phyloP scores from a whole-genome alignment of 2,113 vertebrate species.

The Pampusana beccarii region DNA sequence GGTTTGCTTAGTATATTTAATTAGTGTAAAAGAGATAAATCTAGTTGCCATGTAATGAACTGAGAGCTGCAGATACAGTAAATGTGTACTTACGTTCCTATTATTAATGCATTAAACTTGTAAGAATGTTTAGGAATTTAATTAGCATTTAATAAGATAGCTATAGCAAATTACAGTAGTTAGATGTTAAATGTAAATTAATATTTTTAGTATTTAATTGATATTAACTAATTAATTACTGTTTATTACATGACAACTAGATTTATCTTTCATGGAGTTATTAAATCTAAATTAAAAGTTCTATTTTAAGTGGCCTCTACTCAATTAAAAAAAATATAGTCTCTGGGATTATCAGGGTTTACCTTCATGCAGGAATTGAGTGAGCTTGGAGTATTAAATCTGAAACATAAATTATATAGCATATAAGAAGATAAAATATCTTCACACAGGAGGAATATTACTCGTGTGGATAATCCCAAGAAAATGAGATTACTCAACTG shows the following conservation, averaged over 20 bases:
- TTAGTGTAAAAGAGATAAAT: conserved; percentile 84
- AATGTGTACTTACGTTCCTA: conserved; percentile 83
- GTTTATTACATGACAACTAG: conserved; percentile 79
- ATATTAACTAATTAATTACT: conserved; percentile 86
- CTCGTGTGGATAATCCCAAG: not conserved
- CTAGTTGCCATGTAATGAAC: conserved; percentile 82
- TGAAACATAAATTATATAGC: conserved; percentile 18
- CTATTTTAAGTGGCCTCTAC: conserved; percentile 70
- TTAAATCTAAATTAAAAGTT: conserved; percentile 82
- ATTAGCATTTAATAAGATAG: conserved; percentile 87
- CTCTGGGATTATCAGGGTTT: conserved; percentile 60
- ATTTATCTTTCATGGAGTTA: conserved; percentile 81
- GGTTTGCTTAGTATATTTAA: conserved; percentile 85
- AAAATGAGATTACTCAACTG: not conserved
- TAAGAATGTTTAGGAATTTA: conserved; percentile 87
- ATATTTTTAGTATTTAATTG: conserved; percentile 87
- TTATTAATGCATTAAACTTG: conserved; percentile 85
- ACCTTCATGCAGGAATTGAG: conserved; percentile 31
- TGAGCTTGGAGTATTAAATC: not conserved
- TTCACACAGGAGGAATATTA: not conserved
- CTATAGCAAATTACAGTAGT: conserved; percentile 81
- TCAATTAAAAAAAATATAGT: conserved; percentile 75
- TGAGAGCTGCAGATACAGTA: conserved; percentile 83
- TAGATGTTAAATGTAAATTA: conserved; percentile 83
- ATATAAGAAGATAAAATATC: not conserved